These are phyloP conservation scores for Harlomillsia oculata DNA, from an alignment of 1,140 invertebrate genomes.

Conservation along the genomic window DNA sequence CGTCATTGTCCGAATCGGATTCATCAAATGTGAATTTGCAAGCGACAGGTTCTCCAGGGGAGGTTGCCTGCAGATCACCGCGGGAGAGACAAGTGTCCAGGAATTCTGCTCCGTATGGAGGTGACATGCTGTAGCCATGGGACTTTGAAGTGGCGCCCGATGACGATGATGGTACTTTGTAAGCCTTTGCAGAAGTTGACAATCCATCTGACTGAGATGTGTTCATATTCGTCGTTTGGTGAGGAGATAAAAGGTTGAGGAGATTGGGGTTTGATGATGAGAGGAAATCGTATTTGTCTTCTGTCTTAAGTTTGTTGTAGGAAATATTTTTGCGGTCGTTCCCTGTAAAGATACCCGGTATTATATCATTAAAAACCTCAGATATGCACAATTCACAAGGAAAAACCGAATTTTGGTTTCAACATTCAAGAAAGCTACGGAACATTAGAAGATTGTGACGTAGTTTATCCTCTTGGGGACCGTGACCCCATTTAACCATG, in stretches of 20 bases:
- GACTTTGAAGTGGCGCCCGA: background rate
- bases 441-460: too few relatives aligned
- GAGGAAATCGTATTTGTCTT: constrained; percentile 8
- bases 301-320: constrained; percentile 6
- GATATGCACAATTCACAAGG: background rate
- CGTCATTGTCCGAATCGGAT: background rate
- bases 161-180: background rate
- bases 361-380: background rate
- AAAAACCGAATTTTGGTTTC: background rate
- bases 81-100: too few relatives aligned
- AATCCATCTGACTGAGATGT: background rate
- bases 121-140: background rate
- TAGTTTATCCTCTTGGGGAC: too few relatives aligned
- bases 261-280: constrained; percentile 16
- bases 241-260: constrained; percentile 1
- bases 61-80: background rate
- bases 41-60: background rate
- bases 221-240: background rate
- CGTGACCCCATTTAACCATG: too few relatives aligned
- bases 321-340: constrained; percentile 7
- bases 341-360: background rate
- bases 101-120: background rate
- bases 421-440: background rate
- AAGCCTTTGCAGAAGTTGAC: background rate
- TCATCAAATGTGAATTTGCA: constrained; percentile 6